Conservation (phyloP, 2,113 vertebrate genomes). For the Rattus rattus region DNA sequence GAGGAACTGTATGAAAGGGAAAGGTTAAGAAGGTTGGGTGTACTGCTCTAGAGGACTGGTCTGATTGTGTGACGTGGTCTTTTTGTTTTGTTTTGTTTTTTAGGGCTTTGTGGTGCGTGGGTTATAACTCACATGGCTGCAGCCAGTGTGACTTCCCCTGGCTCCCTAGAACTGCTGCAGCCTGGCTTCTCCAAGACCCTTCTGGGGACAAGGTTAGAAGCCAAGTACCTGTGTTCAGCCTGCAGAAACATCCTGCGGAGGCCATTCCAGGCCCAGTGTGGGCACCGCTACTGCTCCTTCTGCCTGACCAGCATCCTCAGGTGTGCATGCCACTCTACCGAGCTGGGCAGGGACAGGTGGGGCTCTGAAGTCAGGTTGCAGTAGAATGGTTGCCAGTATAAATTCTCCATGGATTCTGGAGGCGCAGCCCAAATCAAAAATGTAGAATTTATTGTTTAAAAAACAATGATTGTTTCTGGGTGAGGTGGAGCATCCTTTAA, state of each 20-base stretch:
- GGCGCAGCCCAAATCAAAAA: neutral
- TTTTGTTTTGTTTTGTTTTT: conserved; percentile 20
- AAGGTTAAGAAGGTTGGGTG: neutral
- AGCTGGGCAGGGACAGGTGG: fast-evolving
- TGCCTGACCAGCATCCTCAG: conserved; percentile 94
- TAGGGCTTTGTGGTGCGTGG: conserved; percentile 75
- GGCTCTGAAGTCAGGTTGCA: fast-evolving
- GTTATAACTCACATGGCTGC: conserved; percentile 86
- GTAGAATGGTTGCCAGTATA: neutral
- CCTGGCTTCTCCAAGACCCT: conserved; percentile 93
- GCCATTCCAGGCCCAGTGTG: conserved; percentile 95
- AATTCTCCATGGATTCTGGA: neutral
- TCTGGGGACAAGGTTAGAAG: conserved; percentile 92
- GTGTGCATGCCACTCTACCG: conserved; percentile 77
- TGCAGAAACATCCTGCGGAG: conserved; percentile 93
- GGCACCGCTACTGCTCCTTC: conserved; percentile 94
- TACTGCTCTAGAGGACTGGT: neutral
- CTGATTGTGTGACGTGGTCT: neutral
- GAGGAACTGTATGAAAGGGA: neutral
- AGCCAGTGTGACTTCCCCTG: conserved; percentile 91
- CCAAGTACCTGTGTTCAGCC: conserved; percentile 95
- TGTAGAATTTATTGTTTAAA: neutral
- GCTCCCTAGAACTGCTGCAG: conserved; percentile 92
- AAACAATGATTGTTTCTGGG: too few relatives aligned
- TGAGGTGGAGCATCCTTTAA: neutral